These are phyloP conservation scores for Heliornis fulica DNA, from an alignment of 2,113 vertebrate genomes.

Conservation along the genomic window DNA sequence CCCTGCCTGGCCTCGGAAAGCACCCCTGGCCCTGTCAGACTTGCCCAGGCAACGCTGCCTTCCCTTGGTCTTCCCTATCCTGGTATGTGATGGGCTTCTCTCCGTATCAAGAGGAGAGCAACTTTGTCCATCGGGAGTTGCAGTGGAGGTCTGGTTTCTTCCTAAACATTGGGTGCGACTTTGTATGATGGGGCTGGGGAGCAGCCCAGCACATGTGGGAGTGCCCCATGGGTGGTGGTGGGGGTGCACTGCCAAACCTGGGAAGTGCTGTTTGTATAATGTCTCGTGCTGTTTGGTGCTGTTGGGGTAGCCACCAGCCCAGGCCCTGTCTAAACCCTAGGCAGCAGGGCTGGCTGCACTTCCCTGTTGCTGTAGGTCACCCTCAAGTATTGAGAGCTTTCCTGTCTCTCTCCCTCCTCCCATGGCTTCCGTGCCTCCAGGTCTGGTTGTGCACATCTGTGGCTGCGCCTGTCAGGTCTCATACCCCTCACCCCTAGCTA, in stretches of 20 bases:
- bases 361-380: background rate
- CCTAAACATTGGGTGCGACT: background rate
- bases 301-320: background rate
- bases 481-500: background rate
- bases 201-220: accelerated
- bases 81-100: background rate
- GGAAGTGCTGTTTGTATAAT: background rate
- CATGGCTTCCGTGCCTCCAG: accelerated
- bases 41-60: background rate
- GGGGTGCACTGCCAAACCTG: background rate
- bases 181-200: background rate
- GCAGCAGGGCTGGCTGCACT: accelerated
- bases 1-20: background rate
- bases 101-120: background rate
- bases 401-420: background rate
- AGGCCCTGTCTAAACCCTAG: background rate
- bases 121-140: background rate
- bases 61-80: background rate
- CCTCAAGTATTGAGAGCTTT: background rate
- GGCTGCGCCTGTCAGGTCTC: accelerated
- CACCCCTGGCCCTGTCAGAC: background rate
- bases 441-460: accelerated
- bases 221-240: accelerated
- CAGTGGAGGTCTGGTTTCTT: background rate
- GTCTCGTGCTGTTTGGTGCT: accelerated